These are phyloP conservation scores for Drosophila anceps DNA, from an alignment of 2,888 invertebrate genomes.

Conservation along the genomic window DNA sequence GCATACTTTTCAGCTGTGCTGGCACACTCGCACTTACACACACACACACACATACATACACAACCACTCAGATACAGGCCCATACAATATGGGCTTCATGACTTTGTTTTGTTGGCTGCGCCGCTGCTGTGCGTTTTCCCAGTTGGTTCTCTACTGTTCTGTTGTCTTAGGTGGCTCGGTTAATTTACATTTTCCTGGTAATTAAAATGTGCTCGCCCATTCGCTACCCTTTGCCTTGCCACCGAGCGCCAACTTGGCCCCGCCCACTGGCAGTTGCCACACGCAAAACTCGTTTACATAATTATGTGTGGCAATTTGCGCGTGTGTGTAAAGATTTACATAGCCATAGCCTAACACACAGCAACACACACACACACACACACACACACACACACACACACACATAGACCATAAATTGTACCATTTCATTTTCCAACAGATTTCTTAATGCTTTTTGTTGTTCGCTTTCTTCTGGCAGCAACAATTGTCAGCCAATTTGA, in stretches of 20 bases:
- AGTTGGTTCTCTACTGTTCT: slow-evolving; percentile 53
- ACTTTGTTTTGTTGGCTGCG: slow-evolving; percentile 51
- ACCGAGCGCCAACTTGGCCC: neutral
- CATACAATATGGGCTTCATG: slow-evolving; percentile 51
- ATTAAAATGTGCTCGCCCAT: slow-evolving; percentile 71
- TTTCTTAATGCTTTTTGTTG: slow-evolving; percentile 23
- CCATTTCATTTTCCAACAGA: slow-evolving; percentile 34
- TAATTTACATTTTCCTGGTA: slow-evolving; percentile 82
- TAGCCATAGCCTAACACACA: slow-evolving; percentile 32
- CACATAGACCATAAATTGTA: slow-evolving; percentile 40
- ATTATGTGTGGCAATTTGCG: slow-evolving; percentile 81
- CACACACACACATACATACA: neutral
- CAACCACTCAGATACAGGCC: neutral
- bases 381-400: slow-evolving; percentile 13
- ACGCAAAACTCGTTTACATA: slow-evolving; percentile 70
- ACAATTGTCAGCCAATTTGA: slow-evolving; percentile 56
- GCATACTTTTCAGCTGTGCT: slow-evolving; percentile 41
- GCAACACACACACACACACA: slow-evolving; percentile 11
- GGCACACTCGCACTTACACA: neutral
- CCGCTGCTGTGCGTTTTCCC: slow-evolving; percentile 41
- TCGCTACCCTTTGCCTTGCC: slow-evolving; percentile 6
- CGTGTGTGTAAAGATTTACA: slow-evolving; percentile 69
- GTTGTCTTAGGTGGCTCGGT: slow-evolving; percentile 74
- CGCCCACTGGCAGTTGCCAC: neutral
- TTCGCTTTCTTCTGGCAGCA: slow-evolving; percentile 26